Evolutionary conservation across 2,888 invertebrate species (phyloP).

Genomic region (Melieria omissa): DNA sequence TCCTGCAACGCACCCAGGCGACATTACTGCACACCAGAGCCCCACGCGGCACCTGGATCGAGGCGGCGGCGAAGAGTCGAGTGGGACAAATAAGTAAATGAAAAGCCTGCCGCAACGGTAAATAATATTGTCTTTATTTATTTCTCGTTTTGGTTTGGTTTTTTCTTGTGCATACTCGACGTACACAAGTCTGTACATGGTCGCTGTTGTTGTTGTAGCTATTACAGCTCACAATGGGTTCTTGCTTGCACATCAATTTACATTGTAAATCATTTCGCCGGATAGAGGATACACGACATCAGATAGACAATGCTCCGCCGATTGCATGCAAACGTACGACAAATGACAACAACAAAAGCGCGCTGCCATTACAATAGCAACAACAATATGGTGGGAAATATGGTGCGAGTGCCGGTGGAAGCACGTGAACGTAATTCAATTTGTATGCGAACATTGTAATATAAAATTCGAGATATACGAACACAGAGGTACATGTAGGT

Average conservation of each 20-base stretch:
- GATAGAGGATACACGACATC: constrained; percentile 28
- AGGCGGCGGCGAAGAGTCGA: too few species aligned
- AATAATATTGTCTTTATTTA: too few species aligned
- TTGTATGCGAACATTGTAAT: constrained; percentile 18
- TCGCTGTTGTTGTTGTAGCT: not conserved
- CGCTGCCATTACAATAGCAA: not conserved
- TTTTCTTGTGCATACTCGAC: not conserved
- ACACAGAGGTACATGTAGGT: too few species aligned
- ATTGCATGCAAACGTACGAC: too few species aligned
- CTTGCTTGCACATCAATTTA: constrained; percentile 56
- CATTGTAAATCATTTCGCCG: constrained; percentile 56
- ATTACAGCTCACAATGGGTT: constrained; percentile 8
- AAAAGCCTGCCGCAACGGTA: too few species aligned
- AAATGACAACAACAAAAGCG: too few species aligned
- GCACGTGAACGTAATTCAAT: constrained; percentile 29
- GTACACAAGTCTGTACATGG: not conserved
- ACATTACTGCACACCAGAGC: too few species aligned
- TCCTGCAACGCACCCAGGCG: too few species aligned
- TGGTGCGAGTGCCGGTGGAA: constrained; percentile 2
- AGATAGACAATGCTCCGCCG: too few species aligned
- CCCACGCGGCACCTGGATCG: too few species aligned
- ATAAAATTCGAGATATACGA: not conserved
- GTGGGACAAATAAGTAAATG: too few species aligned
- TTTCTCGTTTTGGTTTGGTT: too few species aligned
- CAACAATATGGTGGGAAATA: not conserved